Conservation (phyloP, 2,797 vertebrate genomes). For the Cryptoprocta ferox region DNA sequence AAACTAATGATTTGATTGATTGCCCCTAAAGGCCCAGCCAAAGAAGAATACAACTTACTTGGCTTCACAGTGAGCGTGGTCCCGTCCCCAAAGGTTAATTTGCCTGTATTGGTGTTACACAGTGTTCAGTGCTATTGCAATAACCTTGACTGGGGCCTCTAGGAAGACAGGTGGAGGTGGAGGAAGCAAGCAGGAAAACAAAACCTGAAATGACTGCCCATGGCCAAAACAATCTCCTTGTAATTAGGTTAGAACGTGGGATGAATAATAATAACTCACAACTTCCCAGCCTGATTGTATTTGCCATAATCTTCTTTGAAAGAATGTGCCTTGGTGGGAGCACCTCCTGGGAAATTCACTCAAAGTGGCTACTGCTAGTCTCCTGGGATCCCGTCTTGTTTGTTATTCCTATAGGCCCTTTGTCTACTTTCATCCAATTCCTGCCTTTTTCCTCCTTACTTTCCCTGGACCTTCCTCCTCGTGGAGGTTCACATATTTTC, state of each 20-base stretch:
- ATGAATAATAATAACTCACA: constrained; percentile 70
- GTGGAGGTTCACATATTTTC: constrained; percentile 54
- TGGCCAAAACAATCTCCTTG: constrained; percentile 77
- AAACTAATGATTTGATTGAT: constrained; percentile 78
- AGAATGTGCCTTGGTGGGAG: constrained; percentile 51
- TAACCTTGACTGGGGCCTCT: constrained; percentile 71
- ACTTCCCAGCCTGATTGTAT: constrained; percentile 35
- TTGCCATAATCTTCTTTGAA: constrained; percentile 68
- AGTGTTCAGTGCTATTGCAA: constrained; percentile 72
- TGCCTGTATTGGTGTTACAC: constrained; percentile 64
- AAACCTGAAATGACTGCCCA: constrained; percentile 74
- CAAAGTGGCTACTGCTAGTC: constrained; percentile 41
- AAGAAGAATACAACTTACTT: constrained; percentile 81
- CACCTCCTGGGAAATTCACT: constrained; percentile 66
- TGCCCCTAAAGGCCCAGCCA: constrained; percentile 59
- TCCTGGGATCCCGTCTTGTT: constrained; percentile 21
- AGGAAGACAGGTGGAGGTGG: constrained; percentile 74
- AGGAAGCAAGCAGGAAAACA: constrained; percentile 65
- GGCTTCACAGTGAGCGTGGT: constrained; percentile 77
- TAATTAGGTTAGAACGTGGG: constrained; percentile 78
- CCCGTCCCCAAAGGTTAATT: constrained; percentile 80
- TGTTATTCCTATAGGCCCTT: constrained; percentile 42
- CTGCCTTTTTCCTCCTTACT: not conserved
- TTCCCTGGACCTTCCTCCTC: not conserved
- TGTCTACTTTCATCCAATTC: constrained; percentile 61